Percentiles rank a stretch among this genome's conserved stretches.
phyloP scores from a whole-genome alignment of 1,140 invertebrate genomes.

The Sesamia nonagrioides region DNA sequence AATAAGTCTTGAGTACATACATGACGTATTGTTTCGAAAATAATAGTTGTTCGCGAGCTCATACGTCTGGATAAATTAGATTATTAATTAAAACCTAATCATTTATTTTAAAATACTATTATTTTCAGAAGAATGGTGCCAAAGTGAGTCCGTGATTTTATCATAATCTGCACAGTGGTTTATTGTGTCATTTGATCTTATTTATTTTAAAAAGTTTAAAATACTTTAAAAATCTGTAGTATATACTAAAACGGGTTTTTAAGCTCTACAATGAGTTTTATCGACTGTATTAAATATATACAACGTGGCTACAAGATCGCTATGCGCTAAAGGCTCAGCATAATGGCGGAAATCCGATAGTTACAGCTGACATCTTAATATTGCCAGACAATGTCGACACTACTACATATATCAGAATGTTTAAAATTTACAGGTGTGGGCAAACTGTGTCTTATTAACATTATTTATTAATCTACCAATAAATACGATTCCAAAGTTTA shows the following conservation, averaged over 20 bases:
- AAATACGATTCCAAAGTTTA: slow-evolving; percentile 46
- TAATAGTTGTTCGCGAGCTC: slow-evolving; percentile 29
- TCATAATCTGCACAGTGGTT: not conserved
- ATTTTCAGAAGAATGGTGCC: slow-evolving; percentile 30
- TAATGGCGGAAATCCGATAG: slow-evolving; percentile 17
- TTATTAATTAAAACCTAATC: slow-evolving; percentile 15
- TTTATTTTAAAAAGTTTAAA: slow-evolving; percentile 35
- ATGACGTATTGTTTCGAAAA: slow-evolving; percentile 5
- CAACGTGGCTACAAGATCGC: slow-evolving; percentile 43
- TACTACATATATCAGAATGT: not conserved
- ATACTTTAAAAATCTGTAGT: slow-evolving; percentile 63
- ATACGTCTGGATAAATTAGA: slow-evolving; percentile 22
- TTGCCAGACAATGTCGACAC: slow-evolving; percentile 21
- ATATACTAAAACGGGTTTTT: slow-evolving; percentile 61
- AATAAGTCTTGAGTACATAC: not conserved
- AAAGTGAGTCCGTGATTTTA: slow-evolving; percentile 5
- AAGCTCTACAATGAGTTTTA: slow-evolving; percentile 74
- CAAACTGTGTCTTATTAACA: slow-evolving; percentile 24
- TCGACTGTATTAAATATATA: slow-evolving; percentile 61
- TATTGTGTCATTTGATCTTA: not conserved
- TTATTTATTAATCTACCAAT: slow-evolving; percentile 33
- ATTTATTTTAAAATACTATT: slow-evolving; percentile 7
- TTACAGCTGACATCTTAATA: slow-evolving; percentile 1
- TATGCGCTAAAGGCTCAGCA: not conserved
- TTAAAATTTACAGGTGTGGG: slow-evolving; percentile 10